phyloP scores from a whole-genome alignment of 2,113 vertebrate species.

The Megaceryle torquata region DNA sequence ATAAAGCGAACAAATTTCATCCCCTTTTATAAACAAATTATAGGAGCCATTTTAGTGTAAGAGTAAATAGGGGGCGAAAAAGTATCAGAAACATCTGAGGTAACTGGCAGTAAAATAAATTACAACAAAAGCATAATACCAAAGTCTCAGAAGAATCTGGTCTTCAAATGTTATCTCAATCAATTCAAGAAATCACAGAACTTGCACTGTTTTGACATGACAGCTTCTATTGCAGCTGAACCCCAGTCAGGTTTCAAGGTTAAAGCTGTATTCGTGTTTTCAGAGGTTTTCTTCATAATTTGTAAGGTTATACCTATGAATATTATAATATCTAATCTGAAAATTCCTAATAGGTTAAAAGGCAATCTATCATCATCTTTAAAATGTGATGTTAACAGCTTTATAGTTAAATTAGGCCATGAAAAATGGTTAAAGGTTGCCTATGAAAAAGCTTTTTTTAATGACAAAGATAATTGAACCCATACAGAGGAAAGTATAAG shows the following conservation, averaged over 20 bases:
- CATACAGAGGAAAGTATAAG: slow-evolving; percentile 72
- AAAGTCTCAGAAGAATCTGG: not conserved
- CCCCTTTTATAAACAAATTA: not conserved
- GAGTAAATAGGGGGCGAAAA: rapidly evolving
- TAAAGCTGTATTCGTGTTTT: slow-evolving; percentile 67
- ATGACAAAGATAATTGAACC: slow-evolving; percentile 79
- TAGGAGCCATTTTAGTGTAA: not conserved
- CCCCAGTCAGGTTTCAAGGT: slow-evolving; percentile 68
- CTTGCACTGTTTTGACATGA: not conserved
- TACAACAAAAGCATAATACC: not conserved
- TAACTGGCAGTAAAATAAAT: not conserved
- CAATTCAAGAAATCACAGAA: not conserved
- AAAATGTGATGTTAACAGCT: slow-evolving; percentile 70
- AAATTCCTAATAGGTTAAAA: slow-evolving; percentile 67
- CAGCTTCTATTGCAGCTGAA: slow-evolving; percentile 23
- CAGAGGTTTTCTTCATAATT: slow-evolving; percentile 44
- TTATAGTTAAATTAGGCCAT: slow-evolving; percentile 73
- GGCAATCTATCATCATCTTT: slow-evolving; percentile 68
- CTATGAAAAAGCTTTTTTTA: slow-evolving; percentile 72
- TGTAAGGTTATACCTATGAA: slow-evolving; percentile 65
- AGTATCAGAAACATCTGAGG: not conserved
- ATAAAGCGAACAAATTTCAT: not conserved
- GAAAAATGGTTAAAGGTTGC: slow-evolving; percentile 75
- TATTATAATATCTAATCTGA: slow-evolving; percentile 67
- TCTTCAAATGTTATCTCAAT: not conserved